A percentile compares a stretch with the other conserved stretches of the same genome.
Evolutionary conservation across 2,797 vertebrate genomes (phyloP).

Genomic region (Okamejei kenojei): DNA sequence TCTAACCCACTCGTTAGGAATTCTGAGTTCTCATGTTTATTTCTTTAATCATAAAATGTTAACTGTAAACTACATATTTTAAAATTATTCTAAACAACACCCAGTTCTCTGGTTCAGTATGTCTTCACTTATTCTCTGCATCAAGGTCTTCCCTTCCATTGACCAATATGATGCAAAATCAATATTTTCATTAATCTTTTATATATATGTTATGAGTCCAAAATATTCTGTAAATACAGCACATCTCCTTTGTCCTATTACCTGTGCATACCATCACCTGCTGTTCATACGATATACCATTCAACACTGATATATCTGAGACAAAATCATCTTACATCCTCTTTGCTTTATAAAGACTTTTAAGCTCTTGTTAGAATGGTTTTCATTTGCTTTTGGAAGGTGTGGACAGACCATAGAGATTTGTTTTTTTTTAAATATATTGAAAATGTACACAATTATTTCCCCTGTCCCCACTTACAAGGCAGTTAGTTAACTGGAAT

Average conservation of each 20-base stretch:
- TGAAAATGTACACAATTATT: neutral
- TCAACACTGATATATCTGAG: neutral
- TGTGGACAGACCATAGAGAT: neutral
- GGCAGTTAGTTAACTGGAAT: neutral
- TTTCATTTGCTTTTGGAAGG: neutral
- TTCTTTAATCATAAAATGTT: neutral
- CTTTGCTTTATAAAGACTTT: neutral
- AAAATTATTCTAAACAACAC: neutral
- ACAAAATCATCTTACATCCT: neutral
- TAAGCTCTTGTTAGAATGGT: neutral
- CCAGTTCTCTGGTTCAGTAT: neutral
- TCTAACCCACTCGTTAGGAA: neutral
- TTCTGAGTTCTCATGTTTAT: neutral
- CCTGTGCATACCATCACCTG: neutral
- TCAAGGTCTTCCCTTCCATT: neutral
- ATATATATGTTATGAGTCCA: neutral
- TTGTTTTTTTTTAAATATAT: neutral
- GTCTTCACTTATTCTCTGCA: neutral
- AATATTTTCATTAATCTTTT: neutral
- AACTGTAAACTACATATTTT: neutral
- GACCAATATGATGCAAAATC: neutral
- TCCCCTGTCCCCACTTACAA: neutral
- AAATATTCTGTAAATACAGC: neutral
- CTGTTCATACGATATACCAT: neutral
- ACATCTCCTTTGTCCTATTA: neutral